These are phyloP conservation scores for Polylopha cassiicola DNA, from an alignment of 2,888 invertebrate genomes.

Conservation along the genomic window DNA sequence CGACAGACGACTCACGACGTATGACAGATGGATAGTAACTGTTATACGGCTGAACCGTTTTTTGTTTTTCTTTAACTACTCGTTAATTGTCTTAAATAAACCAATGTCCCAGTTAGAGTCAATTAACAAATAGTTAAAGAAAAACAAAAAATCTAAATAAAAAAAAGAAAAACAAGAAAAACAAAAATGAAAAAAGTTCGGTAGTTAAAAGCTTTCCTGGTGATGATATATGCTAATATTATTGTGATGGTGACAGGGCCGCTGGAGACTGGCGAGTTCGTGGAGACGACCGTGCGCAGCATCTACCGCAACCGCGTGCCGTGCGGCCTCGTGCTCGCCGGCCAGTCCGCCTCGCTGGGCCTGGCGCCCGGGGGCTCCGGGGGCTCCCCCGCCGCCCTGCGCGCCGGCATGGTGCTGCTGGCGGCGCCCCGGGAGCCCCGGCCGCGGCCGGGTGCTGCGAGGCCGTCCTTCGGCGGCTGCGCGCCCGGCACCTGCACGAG, in stretches of 20 bases:
- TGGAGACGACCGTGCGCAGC: conserved; percentile 85
- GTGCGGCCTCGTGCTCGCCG: conserved; percentile 90
- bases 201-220: no score
- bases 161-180: no score
- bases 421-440: conserved; percentile 54
- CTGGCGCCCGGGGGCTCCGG: conserved; percentile 85
- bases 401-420: conserved; percentile 93
- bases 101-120: no score
- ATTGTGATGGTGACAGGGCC: conserved; percentile 81
- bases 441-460: not conserved
- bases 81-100: no score
- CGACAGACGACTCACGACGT: no score
- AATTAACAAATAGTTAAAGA: no score
- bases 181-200: no score
- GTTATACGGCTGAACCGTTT: no score
- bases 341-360: conserved; percentile 92
- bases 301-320: conserved; percentile 96
- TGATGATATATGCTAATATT: no score
- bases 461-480: conserved; percentile 37
- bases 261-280: conserved; percentile 86
- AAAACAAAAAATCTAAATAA: no score
- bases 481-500: conserved; percentile 32
- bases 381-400: conserved; percentile 76
- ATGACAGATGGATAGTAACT: no score
- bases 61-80: no score